Evolutionary conservation across 2,888 invertebrate species (phyloP).

Genomic region (Teleiodes luculella): DNA sequence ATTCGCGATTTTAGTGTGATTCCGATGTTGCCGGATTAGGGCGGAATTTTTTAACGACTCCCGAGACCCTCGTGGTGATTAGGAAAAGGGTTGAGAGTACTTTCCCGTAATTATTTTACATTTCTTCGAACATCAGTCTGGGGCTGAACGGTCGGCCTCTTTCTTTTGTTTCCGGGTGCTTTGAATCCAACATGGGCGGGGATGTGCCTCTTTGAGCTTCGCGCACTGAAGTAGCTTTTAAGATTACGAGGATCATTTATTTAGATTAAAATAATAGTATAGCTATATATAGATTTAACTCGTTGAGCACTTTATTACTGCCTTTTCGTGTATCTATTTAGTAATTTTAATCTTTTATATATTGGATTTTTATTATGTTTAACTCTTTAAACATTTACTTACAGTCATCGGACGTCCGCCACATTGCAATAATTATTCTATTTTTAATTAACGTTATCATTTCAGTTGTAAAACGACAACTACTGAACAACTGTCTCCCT

Average conservation of each 20-base stretch:
- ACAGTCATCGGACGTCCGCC: too few relatives aligned
- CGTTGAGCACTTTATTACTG: background rate
- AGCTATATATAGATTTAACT: background rate
- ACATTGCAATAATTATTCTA: too few relatives aligned
- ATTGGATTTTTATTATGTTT: too few relatives aligned
- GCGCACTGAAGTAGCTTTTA: slow-evolving; percentile 1
- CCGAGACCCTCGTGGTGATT: slow-evolving; percentile 58
- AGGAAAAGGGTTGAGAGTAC: slow-evolving; percentile 69
- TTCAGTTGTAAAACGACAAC: too few relatives aligned
- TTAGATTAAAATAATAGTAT: slow-evolving; percentile 7
- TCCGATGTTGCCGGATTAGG: slow-evolving; percentile 65
- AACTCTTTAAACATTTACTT: too few relatives aligned
- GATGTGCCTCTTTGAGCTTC: background rate
- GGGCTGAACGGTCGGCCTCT: slow-evolving; percentile 41
- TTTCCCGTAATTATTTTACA: slow-evolving; percentile 71
- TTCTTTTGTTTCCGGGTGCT: slow-evolving; percentile 35
- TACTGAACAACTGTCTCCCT: too few relatives aligned
- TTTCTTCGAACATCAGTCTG: slow-evolving; percentile 53
- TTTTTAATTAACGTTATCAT: too few relatives aligned
- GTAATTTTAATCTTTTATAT: too few relatives aligned
- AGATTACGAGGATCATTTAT: slow-evolving; percentile 1
- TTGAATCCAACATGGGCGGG: background rate
- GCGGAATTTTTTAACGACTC: slow-evolving; percentile 66
- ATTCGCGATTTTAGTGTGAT: slow-evolving; percentile 74
- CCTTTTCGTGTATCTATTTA: too few relatives aligned